Base-by-base conservation (phyloP, 2,888 invertebrate genomes). In the Schizaphis graminum region DNA sequence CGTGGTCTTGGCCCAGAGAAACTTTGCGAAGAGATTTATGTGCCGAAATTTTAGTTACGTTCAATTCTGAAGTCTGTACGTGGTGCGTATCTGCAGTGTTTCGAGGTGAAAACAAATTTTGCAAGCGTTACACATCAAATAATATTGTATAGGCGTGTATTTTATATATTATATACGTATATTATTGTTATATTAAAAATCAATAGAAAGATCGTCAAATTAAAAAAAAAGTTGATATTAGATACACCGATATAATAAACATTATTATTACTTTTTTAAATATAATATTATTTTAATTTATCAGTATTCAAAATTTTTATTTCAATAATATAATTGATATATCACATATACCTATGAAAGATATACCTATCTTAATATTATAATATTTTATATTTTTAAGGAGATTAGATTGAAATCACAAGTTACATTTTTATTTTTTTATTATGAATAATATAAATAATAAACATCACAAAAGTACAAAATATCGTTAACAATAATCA, bases 11-110 rank as follows among this genome's bases (percentile, higher is more conserved):
- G 21, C 4, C 67, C 35, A 89, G 90, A 93, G 93, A 93, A 90
- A 93, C 35, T 90, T 57, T 47, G 10, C 61, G 3, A 77, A 77
- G 41, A 93, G 90, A 93, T 93, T 90, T 86, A 90, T 93, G 90
- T n/a, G n/a, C 53, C 84, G 77, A 93, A 77, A 49, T 93, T 88
- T 77, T 44, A 35, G 11, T 53, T 41, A n/a, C 53, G 7, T 35
- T 44, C 53, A 85, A 21, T 35, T 57, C 57, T 57, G 57, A 57
- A 57, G 3, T 57, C 26, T 2, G 26, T 77, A 77, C 21, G 11
- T 21, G 26, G 57, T 77, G 35, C 10, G 5, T 21, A 35, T 47
- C n/a, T 44, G 44, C n/a, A 26, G 16, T n/a, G 2, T 53, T 67
- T 26, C 4, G 5, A 84, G n/a, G 93, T 84, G 84, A 93, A 93